These are phyloP conservation scores for Amblyopsis hoosieri DNA, from an alignment of 2,797 vertebrate genomes.

Conservation along the genomic window DNA sequence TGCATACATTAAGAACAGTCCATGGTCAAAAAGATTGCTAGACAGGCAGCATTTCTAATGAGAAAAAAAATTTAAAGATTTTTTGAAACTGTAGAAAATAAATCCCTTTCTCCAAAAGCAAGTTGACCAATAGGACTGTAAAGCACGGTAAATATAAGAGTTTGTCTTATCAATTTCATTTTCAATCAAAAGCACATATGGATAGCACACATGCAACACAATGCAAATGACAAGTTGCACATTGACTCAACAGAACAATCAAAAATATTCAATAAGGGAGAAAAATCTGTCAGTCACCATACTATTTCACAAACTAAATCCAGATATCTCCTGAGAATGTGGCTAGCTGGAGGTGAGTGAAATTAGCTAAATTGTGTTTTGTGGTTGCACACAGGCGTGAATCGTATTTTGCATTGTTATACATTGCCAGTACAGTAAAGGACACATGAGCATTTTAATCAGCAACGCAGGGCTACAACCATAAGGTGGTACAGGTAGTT, in stretches of 20 bases:
- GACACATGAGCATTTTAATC: constrained; percentile 51
- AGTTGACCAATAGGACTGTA: constrained; percentile 28
- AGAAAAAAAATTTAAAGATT: constrained; percentile 58
- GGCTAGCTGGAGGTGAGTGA: constrained; percentile 33
- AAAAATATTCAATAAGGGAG: constrained; percentile 28
- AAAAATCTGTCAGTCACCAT: constrained; percentile 23
- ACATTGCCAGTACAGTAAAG: constrained; percentile 36
- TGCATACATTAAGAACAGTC: constrained; percentile 80
- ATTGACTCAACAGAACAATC: constrained; percentile 28
- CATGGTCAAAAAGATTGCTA: constrained; percentile 77
- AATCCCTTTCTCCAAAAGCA: constrained; percentile 29
- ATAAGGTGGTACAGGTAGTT: constrained; percentile 60
- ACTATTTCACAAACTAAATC: constrained; percentile 35
- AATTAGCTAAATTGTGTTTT: constrained; percentile 14
- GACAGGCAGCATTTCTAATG: constrained; percentile 76
- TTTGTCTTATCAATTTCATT: constrained; percentile 48
- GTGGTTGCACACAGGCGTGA: constrained; percentile 41
- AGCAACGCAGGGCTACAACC: constrained; percentile 58
- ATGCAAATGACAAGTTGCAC: constrained; percentile 15
- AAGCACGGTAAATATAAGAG: constrained; percentile 28
- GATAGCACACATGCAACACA: constrained; percentile 43
- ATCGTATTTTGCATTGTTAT: constrained; percentile 41
- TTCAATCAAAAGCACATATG: constrained; percentile 45
- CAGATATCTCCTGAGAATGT: constrained; percentile 60
- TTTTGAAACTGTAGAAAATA: constrained; percentile 59